Evolutionary conservation across 2,888 invertebrate genomes (phyloP), one percentile per base, ranked within the genome.

Genomic region (Orthosia cruda): DNA sequence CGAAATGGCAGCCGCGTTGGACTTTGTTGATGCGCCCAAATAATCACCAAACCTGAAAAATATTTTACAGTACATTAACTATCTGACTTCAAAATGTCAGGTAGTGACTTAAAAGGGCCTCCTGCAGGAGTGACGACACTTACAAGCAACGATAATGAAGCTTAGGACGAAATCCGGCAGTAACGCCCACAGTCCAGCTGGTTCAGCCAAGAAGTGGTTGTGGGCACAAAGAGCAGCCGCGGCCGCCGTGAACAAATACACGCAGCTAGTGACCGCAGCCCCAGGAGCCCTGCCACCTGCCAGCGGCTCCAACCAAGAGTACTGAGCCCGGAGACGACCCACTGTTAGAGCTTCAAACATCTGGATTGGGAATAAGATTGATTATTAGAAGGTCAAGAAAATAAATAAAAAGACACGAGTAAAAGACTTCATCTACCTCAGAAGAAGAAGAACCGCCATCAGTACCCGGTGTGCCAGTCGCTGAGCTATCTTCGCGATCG

Each of bases 221-320:
- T 98, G 97, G 59, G 97, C 97, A 88, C 98, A 98, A 26, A 98
- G 96, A 7, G 98, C 97, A n/a, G 97, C 97, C 77, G 98, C 97
- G 13, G 97, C 97, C 0, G 97, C 94, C 0, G 97, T 98, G 90
- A 98, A 98, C 18, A 98, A 94, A 81, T 98, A 97, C 0, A 98
- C 98, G n/a, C 98, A 97, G 40, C 97, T 97, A 0, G 98, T 97
- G 0, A 98, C 98, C 0, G 98, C 98, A 13, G 97, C 97, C 0
- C 99, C 99, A 0, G 98, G 98, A 50, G 98, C 97, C 79, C 98
- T 97, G n/a, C 97, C 97, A 0, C 98, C 98, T 2, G 98, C 96
- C 12, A 98, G 89, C 0, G 98, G 97, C 77, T 98, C 98, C 74
- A 99, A 90, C 97, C 98, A 98, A 26, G 97, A 97, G 88, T 98